These are phyloP conservation scores for Girardinus metallicus DNA, from an alignment of 2,797 vertebrate species.

Conservation along the genomic window DNA sequence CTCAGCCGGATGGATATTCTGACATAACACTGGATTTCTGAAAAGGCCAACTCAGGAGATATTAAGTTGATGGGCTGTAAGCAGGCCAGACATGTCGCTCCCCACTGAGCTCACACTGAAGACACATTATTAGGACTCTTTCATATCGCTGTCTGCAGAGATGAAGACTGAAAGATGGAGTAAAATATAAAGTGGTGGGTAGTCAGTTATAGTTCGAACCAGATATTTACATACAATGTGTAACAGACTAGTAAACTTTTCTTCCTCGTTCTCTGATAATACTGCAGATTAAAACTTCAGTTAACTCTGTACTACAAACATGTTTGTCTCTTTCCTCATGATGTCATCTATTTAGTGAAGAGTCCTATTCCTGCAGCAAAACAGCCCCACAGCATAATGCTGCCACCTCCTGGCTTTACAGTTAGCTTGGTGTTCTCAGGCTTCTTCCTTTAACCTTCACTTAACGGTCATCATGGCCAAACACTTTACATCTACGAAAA, in stretches of 20 bases:
- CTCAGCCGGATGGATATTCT: conserved; percentile 33
- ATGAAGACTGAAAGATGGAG: not conserved
- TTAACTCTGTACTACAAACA: not conserved
- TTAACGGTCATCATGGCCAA: not conserved
- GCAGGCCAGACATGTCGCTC: not conserved
- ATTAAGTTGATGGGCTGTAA: conserved; percentile 8
- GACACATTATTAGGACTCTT: not conserved
- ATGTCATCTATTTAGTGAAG: not conserved
- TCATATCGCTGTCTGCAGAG: not conserved
- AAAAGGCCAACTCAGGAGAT: conserved; percentile 66
- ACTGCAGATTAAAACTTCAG: not conserved
- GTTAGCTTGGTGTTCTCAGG: not conserved
- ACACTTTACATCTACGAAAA: not conserved
- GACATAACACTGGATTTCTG: conserved; percentile 67
- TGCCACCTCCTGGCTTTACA: not conserved
- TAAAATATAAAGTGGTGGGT: not conserved
- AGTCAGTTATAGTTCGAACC: not conserved
- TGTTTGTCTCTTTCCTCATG: not conserved
- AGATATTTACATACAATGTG: not conserved
- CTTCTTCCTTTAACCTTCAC: not conserved
- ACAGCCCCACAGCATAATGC: not conserved
- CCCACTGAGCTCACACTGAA: not conserved
- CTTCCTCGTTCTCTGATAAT: not conserved
- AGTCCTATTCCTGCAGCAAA: not conserved
- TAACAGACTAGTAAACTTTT: not conserved